Base-by-base conservation (phyloP, 2,888 invertebrate species). In the Ferdinandea cuprea region DNA sequence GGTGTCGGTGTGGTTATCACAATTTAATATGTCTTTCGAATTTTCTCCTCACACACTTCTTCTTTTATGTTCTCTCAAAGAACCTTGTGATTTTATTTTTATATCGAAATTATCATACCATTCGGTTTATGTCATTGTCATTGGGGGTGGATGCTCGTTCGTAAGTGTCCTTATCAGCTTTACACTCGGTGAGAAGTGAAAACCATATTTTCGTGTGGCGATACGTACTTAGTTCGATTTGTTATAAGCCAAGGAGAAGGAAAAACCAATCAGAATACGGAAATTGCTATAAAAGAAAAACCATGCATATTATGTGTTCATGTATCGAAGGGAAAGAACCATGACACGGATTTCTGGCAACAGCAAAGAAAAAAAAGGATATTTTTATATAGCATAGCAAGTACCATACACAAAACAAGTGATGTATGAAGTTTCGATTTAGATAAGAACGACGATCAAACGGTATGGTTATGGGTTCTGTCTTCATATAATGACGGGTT, bases 391-490 rank as follows among this genome's bases (percentile, higher is more conserved):
- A 44, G 30, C 44, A 21, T n/a, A n/a, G n/a, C n/a, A n/a, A 7
- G 52, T 32, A 50, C n/a, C 32, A 3, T 19, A 19, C 13, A 78
- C 35, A 50, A 66, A 65, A 35, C 21, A 58, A 71, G 35, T 59
- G 72, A 78, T 72, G 44, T 50, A 78, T 72, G 66, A 61, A 65
- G 72, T 54, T 44, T 79, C 66, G 78, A 79, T 79, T 79, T 66
- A 79, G 78, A 79, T 72, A 79, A 72, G 66, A 46, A 72, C 66
- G 72, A 72, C 66, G 72, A 59, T 58, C 59, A 46, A 78, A 58
- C 44, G 56, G 46, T 50, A 35, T 56, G 48, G 71, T 35, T 52
- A 59, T 59, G 32, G 28, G 54, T 56, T 2, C n/a, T 13, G n/a
- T 21, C 2, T 9, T 65, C 37, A n/a, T 21, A 15, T 32, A 59